phyloP scores from a whole-genome alignment of 2,113 vertebrate genomes.

The Heteronetta atricapilla region DNA sequence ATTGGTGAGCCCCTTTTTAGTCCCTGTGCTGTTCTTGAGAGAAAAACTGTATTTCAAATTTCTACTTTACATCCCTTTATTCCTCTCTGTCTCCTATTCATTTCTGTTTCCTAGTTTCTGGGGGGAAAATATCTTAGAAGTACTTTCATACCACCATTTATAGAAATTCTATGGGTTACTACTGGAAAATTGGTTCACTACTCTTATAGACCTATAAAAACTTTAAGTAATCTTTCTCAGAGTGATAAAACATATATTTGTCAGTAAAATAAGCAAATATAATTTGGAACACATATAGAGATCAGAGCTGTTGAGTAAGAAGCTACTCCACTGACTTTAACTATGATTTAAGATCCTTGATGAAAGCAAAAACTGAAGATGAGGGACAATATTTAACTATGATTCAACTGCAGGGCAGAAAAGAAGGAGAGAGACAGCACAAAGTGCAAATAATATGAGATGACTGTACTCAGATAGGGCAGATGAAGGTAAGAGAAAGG shows the following conservation, averaged over 20 bases:
- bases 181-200: slow-evolving; percentile 5
- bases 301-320: background rate
- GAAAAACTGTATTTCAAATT: background rate
- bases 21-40: background rate
- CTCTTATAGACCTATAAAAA: slow-evolving; percentile 3
- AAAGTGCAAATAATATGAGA: background rate
- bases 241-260: background rate
- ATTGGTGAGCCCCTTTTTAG: background rate
- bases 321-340: background rate
- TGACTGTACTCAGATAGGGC: rapidly evolving
- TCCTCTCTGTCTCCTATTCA: background rate
- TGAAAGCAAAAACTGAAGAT: background rate
- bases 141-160: background rate
- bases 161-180: background rate
- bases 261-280: slow-evolving; percentile 21
- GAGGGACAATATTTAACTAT: background rate
- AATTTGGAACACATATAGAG: background rate
- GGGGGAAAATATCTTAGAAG: background rate
- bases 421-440: background rate
- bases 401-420: background rate
- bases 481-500: background rate
- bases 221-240: background rate
- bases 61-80: background rate
- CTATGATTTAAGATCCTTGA: background rate
- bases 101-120: background rate